These are phyloP conservation scores for Periphyllus acericola DNA, from an alignment of 2,888 invertebrate species.

Conservation along the genomic window DNA sequence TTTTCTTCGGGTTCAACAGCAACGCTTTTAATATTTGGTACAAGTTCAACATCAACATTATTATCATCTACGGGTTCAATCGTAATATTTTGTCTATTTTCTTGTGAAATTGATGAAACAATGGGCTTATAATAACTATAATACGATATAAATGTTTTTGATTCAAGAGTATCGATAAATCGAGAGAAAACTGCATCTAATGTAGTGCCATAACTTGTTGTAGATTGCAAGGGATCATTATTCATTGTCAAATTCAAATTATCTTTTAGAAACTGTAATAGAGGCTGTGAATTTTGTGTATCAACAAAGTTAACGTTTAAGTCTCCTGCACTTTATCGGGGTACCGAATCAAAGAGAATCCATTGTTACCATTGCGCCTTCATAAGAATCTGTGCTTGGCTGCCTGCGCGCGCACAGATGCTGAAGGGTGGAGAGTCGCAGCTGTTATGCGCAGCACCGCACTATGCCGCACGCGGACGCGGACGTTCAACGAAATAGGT, in stretches of 20 bases:
- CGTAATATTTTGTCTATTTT: conserved; percentile 4
- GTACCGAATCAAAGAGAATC: too few relatives aligned
- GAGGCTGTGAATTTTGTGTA: too few relatives aligned
- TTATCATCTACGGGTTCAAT: not conserved
- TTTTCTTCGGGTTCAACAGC: conserved; percentile 13
- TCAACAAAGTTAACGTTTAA: too few relatives aligned
- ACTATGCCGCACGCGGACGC: too few relatives aligned
- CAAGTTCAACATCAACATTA: not conserved
- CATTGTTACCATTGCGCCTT: too few relatives aligned
- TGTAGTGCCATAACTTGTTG: conserved; percentile 10
- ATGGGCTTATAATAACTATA: conserved; percentile 15
- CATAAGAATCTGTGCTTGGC: too few relatives aligned
- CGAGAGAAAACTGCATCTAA: conserved; percentile 8
- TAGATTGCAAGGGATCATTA: conserved; percentile 13
- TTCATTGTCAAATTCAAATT: not conserved
- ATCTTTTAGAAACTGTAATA: too few relatives aligned
- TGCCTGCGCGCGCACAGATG: too few relatives aligned
- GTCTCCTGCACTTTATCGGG: too few relatives aligned
- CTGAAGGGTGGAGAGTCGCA: too few relatives aligned
- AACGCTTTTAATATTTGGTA: conserved; percentile 16
- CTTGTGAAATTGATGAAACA: conserved; percentile 6
- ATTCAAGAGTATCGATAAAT: conserved; percentile 9
- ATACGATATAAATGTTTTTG: not conserved
- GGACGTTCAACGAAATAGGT: too few relatives aligned
- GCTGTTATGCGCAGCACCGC: too few relatives aligned